Percentiles rank a stretch among this genome's conserved stretches.
These are phyloP conservation scores for Myiothlypis coronata DNA, from an alignment of 2,797 vertebrate genomes.

Conservation along the genomic window DNA sequence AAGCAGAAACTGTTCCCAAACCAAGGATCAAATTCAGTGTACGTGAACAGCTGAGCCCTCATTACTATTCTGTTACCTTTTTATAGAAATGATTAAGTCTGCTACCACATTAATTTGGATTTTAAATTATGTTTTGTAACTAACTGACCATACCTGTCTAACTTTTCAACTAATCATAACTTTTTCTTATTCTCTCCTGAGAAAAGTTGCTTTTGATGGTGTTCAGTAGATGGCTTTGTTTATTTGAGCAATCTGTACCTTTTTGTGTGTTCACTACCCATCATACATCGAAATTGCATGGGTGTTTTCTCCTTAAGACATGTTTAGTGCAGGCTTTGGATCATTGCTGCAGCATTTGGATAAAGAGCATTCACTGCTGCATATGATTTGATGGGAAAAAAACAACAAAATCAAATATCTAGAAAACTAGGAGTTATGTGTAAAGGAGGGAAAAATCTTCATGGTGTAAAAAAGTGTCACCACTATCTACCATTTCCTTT, in stretches of 20 bases:
- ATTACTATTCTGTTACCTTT: background rate
- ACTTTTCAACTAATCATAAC: background rate
- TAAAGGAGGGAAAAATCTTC: background rate
- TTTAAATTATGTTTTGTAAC: background rate
- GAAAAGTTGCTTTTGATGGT: background rate
- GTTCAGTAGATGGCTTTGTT: background rate
- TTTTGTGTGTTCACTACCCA: background rate
- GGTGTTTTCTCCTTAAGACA: background rate
- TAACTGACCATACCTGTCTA: background rate
- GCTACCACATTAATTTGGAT: background rate
- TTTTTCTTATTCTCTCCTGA: background rate
- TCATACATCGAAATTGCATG: background rate
- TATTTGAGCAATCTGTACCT: background rate
- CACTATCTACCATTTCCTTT: background rate
- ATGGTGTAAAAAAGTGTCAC: background rate
- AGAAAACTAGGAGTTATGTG: background rate
- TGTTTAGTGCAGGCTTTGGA: background rate
- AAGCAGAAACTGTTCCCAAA: background rate
- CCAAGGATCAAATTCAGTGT: background rate
- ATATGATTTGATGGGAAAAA: background rate
- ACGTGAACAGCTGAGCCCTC: fast-evolving
- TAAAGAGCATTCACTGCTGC: background rate
- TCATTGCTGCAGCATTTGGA: background rate
- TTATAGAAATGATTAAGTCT: background rate
- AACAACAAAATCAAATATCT: background rate